Conservation (phyloP, 2,797 vertebrate species). For the Sciurus vulgaris region DNA sequence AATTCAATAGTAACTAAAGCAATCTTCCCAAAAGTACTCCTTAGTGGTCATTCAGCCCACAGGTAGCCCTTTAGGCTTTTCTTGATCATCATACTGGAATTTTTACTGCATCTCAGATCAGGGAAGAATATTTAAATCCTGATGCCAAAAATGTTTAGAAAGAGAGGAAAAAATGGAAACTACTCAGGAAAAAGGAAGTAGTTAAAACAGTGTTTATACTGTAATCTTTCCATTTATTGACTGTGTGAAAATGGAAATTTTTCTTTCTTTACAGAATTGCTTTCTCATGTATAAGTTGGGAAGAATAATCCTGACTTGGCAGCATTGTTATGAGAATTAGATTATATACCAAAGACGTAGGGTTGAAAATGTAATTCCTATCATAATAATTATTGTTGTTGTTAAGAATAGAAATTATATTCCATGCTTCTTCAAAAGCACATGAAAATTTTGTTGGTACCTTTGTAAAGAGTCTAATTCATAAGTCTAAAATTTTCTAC, state of each 20-base stretch:
- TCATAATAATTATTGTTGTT: not conserved
- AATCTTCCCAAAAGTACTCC: not conserved
- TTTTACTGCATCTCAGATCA: constrained; percentile 42
- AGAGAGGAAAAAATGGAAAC: not conserved
- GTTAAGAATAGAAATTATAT: not conserved
- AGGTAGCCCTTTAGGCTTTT: not conserved
- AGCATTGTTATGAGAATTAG: not conserved
- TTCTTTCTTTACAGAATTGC: not conserved
- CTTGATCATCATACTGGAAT: not conserved
- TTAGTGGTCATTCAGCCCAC: not conserved
- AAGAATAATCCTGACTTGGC: constrained; percentile 16
- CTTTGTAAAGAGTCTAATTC: constrained; percentile 17
- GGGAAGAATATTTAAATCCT: not conserved
- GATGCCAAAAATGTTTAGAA: not conserved
- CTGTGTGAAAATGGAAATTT: not conserved
- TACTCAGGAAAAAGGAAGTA: not conserved
- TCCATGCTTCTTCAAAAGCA: not conserved
- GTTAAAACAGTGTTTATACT: constrained; percentile 15
- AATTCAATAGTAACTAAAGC: constrained; percentile 6
- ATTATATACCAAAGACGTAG: not conserved
- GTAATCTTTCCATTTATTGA: not conserved
- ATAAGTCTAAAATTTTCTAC: constrained; percentile 12
- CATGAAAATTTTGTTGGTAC: not conserved
- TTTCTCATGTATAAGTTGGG: constrained; percentile 31
- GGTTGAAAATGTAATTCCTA: not conserved